phyloP scores from a whole-genome alignment of 2,113 vertebrate genomes.

The Dolichallabes microphthalmus region DNA sequence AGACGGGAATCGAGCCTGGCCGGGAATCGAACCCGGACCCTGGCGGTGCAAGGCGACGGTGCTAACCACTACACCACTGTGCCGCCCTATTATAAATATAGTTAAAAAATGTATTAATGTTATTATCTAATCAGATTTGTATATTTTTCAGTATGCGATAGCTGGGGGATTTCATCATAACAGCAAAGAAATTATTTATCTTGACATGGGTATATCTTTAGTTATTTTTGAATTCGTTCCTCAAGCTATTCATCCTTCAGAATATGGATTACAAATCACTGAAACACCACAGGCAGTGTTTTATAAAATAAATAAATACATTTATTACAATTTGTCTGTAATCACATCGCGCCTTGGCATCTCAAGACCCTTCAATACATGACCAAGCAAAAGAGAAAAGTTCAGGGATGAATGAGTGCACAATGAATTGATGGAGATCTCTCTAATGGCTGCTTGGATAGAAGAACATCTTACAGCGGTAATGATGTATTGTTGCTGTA shows the following conservation, averaged over 20 bases:
- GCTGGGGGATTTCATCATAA: background rate
- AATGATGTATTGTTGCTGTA: background rate
- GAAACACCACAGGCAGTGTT: background rate
- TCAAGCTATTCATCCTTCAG: background rate
- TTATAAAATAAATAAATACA: background rate
- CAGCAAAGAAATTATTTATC: too few relatives aligned
- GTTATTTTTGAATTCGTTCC: background rate
- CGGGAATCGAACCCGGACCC: too few relatives aligned
- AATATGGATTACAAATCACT: slow-evolving; percentile 19
- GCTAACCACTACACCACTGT: too few relatives aligned
- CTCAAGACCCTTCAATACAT: background rate
- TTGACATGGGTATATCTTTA: background rate
- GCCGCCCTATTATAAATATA: too few relatives aligned
- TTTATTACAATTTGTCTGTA: background rate
- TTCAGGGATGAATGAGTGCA: background rate
- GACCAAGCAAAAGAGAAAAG: background rate
- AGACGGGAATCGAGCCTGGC: too few relatives aligned
- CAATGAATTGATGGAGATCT: background rate
- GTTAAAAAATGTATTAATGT: background rate
- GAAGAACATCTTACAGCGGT: background rate
- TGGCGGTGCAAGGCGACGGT: too few relatives aligned
- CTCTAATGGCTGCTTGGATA: background rate
- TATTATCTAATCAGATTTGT: background rate
- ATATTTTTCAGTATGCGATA: background rate
- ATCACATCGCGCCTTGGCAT: background rate